phyloP scores from a whole-genome alignment of 2,113 vertebrate species.

The Nymphicus hollandicus region DNA sequence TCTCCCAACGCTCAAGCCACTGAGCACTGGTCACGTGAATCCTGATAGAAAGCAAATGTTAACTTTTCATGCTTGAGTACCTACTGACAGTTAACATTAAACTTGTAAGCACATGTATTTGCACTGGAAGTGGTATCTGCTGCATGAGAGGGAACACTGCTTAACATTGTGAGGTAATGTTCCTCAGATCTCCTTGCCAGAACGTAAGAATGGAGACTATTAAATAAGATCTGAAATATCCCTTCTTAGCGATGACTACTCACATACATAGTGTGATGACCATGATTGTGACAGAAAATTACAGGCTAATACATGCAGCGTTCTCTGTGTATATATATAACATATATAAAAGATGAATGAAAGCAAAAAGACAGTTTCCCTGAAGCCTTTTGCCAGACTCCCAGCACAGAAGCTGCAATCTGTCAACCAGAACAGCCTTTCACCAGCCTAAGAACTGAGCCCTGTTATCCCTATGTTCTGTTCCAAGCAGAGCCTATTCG shows the following conservation, averaged over 20 bases:
- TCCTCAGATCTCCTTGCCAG: conserved; percentile 39
- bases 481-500: background rate
- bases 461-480: background rate
- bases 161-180: conserved; percentile 23
- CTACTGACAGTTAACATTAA: conserved; percentile 62
- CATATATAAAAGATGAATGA: conserved; percentile 18
- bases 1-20: conserved; percentile 37
- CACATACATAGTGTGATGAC: background rate
- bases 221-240: background rate
- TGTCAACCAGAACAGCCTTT: conserved; percentile 36
- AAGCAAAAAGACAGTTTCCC: conserved; percentile 28
- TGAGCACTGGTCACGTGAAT: conserved; percentile 28
- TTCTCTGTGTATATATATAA: background rate
- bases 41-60: conserved; percentile 66
- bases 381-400: conserved; percentile 38
- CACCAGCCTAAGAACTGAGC: background rate
- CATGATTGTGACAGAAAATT: conserved; percentile 7
- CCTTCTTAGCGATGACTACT: background rate
- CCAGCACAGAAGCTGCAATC: conserved; percentile 46
- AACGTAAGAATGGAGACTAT: background rate
- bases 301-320: background rate
- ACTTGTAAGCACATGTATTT: conserved; percentile 48
- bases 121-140: conserved; percentile 45
- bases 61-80: conserved; percentile 62
- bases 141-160: background rate